phyloP scores from a whole-genome alignment of 2,888 invertebrate genomes.

The Rhagophthalmus giganteus region DNA sequence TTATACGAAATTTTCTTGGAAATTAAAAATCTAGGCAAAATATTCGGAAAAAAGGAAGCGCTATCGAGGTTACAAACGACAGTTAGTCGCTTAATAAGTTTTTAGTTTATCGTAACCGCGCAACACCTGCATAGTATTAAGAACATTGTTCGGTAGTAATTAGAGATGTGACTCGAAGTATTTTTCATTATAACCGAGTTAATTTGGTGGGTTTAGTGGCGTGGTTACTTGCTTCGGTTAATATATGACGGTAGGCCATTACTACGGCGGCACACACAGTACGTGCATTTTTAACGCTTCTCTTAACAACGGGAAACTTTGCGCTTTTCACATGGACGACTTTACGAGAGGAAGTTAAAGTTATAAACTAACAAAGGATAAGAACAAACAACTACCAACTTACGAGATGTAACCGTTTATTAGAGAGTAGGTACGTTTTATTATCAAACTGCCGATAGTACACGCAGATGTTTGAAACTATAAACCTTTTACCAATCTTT shows the following conservation, averaged over 20 bases:
- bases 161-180: slow-evolving; percentile 17
- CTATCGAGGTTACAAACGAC: slow-evolving; percentile 8
- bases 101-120: slow-evolving; percentile 6
- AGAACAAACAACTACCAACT: slow-evolving; percentile 14
- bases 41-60: too few species aligned
- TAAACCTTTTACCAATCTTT: too few species aligned
- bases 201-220: slow-evolving; percentile 20
- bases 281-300: slow-evolving; percentile 22
- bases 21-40: too few species aligned
- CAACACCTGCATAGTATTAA: slow-evolving; percentile 20
- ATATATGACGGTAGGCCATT: slow-evolving; percentile 12
- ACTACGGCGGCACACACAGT: too few species aligned
- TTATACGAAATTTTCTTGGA: too few species aligned
- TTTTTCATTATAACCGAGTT: slow-evolving; percentile 16
- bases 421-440: slow-evolving; percentile 19
- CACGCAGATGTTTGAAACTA: slow-evolving; percentile 8
- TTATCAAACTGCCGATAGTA: slow-evolving; percentile 16
- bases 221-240: slow-evolving; percentile 15
- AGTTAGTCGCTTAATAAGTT: slow-evolving; percentile 10
- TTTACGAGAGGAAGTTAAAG: slow-evolving; percentile 26
- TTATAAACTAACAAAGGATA: slow-evolving; percentile 27
- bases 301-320: slow-evolving; percentile 17
- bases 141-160: slow-evolving; percentile 13
- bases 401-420: slow-evolving; percentile 24
- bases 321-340: slow-evolving; percentile 21